A percentile compares a stretch with the other conserved stretches of the same genome.
These are phyloP conservation scores for Sphaerophoria taeniata DNA, from an alignment of 2,888 invertebrate species.

Conservation along the genomic window DNA sequence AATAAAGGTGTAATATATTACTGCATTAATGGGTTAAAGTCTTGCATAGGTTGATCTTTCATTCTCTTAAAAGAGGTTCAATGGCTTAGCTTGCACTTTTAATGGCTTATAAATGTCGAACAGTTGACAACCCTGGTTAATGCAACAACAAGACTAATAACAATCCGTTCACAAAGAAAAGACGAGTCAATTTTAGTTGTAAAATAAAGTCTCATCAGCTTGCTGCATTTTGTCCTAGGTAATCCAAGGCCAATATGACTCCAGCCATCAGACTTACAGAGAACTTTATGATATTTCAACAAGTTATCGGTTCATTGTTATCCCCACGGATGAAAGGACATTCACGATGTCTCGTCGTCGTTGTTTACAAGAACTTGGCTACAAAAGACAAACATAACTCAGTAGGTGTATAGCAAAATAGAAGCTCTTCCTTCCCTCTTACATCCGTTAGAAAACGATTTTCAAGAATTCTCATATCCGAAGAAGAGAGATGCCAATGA, in stretches of 20 bases:
- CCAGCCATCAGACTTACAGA: slow-evolving; percentile 49
- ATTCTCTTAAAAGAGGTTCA: slow-evolving; percentile 18
- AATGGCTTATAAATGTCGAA: background rate
- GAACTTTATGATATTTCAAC: slow-evolving; percentile 58
- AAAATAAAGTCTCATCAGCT: slow-evolving; percentile 66
- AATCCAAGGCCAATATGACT: background rate
- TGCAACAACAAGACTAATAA: background rate
- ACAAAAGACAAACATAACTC: too few relatives aligned
- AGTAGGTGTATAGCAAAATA: too few relatives aligned
- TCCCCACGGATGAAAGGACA: too few relatives aligned
- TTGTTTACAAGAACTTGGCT: too few relatives aligned
- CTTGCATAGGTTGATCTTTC: background rate
- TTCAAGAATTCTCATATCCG: too few relatives aligned
- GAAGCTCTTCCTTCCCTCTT: too few relatives aligned
- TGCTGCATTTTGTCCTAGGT: slow-evolving; percentile 41
- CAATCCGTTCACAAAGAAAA: background rate
- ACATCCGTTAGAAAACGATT: too few relatives aligned
- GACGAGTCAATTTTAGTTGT: slow-evolving; percentile 35
- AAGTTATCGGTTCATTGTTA: slow-evolving; percentile 41
- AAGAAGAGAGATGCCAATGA: too few relatives aligned
- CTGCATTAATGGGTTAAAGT: slow-evolving; percentile 11
- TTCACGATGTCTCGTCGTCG: too few relatives aligned
- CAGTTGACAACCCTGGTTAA: background rate
- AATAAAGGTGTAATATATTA: slow-evolving; percentile 52
- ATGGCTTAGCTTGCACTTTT: slow-evolving; percentile 13